Evolutionary conservation across 2,113 vertebrate species (phyloP), one percentile per base, ranked within the genome.

Genomic region (Panurus biarmicus): DNA sequence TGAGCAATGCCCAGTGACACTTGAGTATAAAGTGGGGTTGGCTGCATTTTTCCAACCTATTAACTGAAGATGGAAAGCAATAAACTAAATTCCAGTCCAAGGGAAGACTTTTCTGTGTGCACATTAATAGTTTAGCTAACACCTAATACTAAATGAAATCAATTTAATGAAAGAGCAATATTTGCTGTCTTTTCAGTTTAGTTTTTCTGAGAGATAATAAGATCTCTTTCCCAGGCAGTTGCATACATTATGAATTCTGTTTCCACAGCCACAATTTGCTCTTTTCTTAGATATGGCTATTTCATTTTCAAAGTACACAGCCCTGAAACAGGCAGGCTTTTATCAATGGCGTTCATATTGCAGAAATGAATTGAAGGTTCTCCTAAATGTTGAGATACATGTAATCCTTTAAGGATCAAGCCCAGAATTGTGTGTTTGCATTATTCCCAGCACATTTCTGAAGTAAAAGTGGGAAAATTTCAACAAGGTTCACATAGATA

Each of bases 1-100:
- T 48, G 14, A 76, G 12, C 0, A 0, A 35, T 56, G 40, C 40
- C 47, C 64, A 48, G 25, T 28, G 56, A 22, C 15, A 29, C 14
- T 73, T 23, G 11, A 62, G 5, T 33, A 23, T 35, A 44, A 76
- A 58, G 19, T 51, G 44, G 0, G 4, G 25, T 58, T 64, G 29
- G 2, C 18, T 89, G 14, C 11, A 14, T 77, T 93, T 89, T 77
- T 33, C 14, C 35, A 40, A 28, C 13, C 45, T 81, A 51, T 16
- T 77, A 70, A 22, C 17, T 50, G 42, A 87, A 62, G n/a, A 62
- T 31, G 6, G 73, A 69, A 90, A 83, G 13, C 44, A 76, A 67
- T 60, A 60, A 56, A 77, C 48, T 57, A 80, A 86, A 77, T 77
- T 80, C 17, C 42, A 84, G 8, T 33, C 13, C 19, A 48, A 70